Conservation (phyloP, 2,888 invertebrate genomes). For the Tridacna gigas region DNA sequence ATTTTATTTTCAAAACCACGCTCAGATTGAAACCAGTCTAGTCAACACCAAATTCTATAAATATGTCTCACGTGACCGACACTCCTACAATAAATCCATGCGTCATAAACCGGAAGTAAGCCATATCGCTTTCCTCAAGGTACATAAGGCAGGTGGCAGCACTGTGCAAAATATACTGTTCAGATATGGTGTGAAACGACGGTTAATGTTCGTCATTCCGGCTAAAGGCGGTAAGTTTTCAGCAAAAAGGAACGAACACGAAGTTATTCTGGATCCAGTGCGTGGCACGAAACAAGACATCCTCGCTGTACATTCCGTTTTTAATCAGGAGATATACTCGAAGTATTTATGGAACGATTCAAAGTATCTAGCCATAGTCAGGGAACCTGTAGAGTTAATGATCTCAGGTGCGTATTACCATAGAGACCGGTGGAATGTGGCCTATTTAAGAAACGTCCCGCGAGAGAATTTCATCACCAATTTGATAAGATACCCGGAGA, state of each 20-base stretch:
- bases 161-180: slow-evolving; percentile 72
- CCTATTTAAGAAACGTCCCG: slow-evolving; percentile 48
- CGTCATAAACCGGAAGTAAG: slow-evolving; percentile 47
- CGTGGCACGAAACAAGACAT: slow-evolving; percentile 46
- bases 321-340: slow-evolving; percentile 39
- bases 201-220: slow-evolving; percentile 66
- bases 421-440: slow-evolving; percentile 49
- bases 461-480: slow-evolving; percentile 49
- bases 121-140: slow-evolving; percentile 71
- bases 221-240: slow-evolving; percentile 46
- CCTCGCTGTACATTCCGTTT: slow-evolving; percentile 59
- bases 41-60: not conserved
- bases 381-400: slow-evolving; percentile 55
- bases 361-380: slow-evolving; percentile 49
- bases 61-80: not conserved
- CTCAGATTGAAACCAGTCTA: slow-evolving; percentile 4
- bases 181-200: slow-evolving; percentile 63
- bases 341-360: slow-evolving; percentile 44
- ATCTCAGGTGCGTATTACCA: slow-evolving; percentile 60
- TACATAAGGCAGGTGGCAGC: slow-evolving; percentile 72
- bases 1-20: slow-evolving; percentile 13
- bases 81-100: not conserved
- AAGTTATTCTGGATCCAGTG: slow-evolving; percentile 34
- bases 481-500: slow-evolving; percentile 57
- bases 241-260: slow-evolving; percentile 2